Conservation (phyloP, 2,113 vertebrate species). For the cattle (Bos taurus) region DNA sequence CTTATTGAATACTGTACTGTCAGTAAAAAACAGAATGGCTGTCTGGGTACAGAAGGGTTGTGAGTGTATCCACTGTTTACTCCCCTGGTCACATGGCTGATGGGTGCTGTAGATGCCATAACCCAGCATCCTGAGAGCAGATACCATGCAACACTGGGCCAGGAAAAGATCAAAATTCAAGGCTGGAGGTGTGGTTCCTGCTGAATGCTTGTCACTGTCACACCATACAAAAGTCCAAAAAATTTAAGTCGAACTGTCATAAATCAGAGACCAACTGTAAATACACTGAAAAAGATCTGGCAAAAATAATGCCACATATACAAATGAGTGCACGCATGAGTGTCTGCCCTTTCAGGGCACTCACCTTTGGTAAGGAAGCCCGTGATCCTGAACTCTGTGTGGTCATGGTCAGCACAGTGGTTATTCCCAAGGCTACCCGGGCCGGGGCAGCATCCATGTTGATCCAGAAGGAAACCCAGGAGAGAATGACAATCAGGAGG, state of each 20-base stretch:
- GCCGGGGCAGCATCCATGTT: conserved; percentile 97
- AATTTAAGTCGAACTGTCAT: not conserved
- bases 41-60: not conserved
- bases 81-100: not conserved
- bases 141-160: not conserved
- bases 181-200: not conserved
- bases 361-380: conserved; percentile 95
- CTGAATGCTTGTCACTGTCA: not conserved
- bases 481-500: conserved; percentile 93
- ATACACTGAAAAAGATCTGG: not conserved
- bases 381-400: conserved; percentile 98
- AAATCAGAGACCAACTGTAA: not conserved
- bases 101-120: not conserved
- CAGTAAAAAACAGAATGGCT: not conserved
- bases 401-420: conserved; percentile 98
- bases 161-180: not conserved
- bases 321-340: too few species aligned
- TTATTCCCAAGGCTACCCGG: conserved; percentile 96
- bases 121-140: not conserved
- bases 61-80: not conserved
- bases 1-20: not conserved
- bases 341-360: not conserved
- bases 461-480: conserved; percentile 98
- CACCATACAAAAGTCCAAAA: not conserved
- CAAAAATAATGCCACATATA: not conserved